Base-by-base conservation (phyloP, 2,797 vertebrate genomes). In the Chanos chanos region DNA sequence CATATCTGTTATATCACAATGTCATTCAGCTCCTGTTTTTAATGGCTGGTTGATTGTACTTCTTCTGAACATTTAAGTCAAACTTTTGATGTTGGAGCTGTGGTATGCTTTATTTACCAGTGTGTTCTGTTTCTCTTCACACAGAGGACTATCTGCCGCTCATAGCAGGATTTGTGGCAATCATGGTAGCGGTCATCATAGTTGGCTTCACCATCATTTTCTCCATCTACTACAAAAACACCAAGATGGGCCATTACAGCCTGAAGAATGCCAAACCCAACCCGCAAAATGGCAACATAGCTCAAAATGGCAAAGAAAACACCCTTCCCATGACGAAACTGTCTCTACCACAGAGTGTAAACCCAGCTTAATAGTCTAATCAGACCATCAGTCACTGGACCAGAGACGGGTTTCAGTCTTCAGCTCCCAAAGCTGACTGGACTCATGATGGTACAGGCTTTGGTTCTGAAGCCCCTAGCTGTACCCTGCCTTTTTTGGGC, bases 211-310 rank as follows among this genome's bases (percentile, higher is more conserved):
- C 82, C 67, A 81, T 81, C 75, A 86, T 90, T 74, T 91, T 83
- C 76, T 90, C 81, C 0, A 87, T 91, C 76, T 91, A 90, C 80
- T 90, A 91, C 80, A 91, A 89, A 77, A 90, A 87, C 78, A 90
- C 86, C 61, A 90, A 83, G 79, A 90, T 84, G 86, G 87, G 89
- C 0, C 81, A 61, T 52, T 91, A 91, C 77, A 87, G 68, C 66
- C 71, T 91, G n/a, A 86, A 90, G 69, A 84, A 86, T 31, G 79
- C 83, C 52, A 89, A 82, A 58, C 69, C 78, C 28, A 74, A 37
- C 65, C 37, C 37, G 16, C 81, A 78, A 31, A 88, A 83, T 1
- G 80, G 84, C 51, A 81, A 89, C n/a, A 77, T 91, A 10, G 88
- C 89, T 28, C 86, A 88, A 66, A 88, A 88, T 1, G 84, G 86